Evolutionary conservation across 2,888 invertebrate genomes (phyloP).

Genomic region (Caenorhabditis afra): DNA sequence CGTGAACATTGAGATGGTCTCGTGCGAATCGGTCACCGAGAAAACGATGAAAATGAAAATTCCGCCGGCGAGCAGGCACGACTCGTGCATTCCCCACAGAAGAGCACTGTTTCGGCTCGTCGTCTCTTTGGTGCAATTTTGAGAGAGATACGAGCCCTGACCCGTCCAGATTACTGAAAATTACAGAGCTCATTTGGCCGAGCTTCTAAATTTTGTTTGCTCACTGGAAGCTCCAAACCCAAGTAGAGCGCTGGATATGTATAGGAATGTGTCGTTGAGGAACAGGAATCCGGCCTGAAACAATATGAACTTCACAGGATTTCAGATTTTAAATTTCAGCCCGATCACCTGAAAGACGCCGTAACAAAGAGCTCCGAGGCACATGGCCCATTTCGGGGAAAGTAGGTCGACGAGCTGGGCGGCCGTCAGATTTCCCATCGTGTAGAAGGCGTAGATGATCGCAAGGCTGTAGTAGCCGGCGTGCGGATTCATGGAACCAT

Average conservation of each 20-base stretch:
- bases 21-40: conserved; percentile 79
- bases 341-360: conserved; percentile 87
- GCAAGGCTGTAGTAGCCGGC: conserved; percentile 84
- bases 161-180: conserved; percentile 63
- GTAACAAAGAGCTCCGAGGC: conserved; percentile 88
- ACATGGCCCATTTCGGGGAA: conserved; percentile 91
- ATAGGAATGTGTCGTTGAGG: conserved; percentile 71
- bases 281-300: conserved; percentile 70
- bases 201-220: neutral
- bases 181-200: too few relatives aligned
- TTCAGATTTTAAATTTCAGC: too few relatives aligned
- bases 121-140: conserved; percentile 60
- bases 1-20: conserved; percentile 61
- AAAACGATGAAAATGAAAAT: conserved; percentile 94
- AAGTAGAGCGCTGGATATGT: conserved; percentile 69
- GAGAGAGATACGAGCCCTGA: conserved; percentile 64
- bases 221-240: conserved; percentile 80
- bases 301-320: too few relatives aligned
- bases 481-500: conserved; percentile 55
- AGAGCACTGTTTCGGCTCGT: conserved; percentile 60
- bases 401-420: conserved; percentile 91
- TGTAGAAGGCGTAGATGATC: conserved; percentile 92
- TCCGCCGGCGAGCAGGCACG: conserved; percentile 92
- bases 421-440: conserved; percentile 93
- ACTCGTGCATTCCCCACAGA: conserved; percentile 59